These are phyloP conservation scores for Propithecus deckenii DNA, from an alignment of 2,797 vertebrate species.

Conservation along the genomic window DNA sequence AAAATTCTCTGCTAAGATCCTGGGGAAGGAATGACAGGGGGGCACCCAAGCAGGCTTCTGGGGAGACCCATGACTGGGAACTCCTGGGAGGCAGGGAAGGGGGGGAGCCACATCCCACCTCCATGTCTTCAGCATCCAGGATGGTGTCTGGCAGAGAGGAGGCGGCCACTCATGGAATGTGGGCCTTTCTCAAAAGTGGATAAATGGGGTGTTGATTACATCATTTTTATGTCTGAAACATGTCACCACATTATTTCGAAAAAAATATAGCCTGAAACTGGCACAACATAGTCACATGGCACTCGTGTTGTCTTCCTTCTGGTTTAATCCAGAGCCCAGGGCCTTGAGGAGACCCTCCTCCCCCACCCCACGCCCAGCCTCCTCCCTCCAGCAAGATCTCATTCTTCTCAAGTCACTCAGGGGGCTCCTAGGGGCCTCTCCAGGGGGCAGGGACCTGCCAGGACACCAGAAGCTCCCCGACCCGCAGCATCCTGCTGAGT, in stretches of 20 bases:
- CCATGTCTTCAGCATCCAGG: not conserved
- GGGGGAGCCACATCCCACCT: not conserved
- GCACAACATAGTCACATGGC: not conserved
- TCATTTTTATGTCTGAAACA: not conserved
- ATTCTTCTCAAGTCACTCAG: not conserved
- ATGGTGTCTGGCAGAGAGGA: not conserved
- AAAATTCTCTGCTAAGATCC: not conserved
- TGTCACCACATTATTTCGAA: not conserved
- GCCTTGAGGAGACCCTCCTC: not conserved
- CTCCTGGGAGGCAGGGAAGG: not conserved
- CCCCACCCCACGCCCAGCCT: not conserved
- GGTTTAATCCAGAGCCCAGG: not conserved
- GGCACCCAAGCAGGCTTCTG: not conserved
- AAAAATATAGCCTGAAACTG: not conserved
- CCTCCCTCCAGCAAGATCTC: not conserved
- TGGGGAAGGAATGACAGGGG: not conserved
- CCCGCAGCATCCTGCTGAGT: not conserved
- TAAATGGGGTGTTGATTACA: rapidly evolving
- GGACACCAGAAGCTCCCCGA: not conserved
- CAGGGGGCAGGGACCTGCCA: not conserved
- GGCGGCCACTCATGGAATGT: not conserved
- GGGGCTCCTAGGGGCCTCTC: not conserved
- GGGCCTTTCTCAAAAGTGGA: not conserved
- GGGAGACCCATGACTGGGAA: not conserved
- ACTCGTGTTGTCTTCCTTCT: not conserved